These are phyloP conservation scores for Vombatus ursinus DNA, from an alignment of 2,113 vertebrate genomes.

Conservation along the genomic window DNA sequence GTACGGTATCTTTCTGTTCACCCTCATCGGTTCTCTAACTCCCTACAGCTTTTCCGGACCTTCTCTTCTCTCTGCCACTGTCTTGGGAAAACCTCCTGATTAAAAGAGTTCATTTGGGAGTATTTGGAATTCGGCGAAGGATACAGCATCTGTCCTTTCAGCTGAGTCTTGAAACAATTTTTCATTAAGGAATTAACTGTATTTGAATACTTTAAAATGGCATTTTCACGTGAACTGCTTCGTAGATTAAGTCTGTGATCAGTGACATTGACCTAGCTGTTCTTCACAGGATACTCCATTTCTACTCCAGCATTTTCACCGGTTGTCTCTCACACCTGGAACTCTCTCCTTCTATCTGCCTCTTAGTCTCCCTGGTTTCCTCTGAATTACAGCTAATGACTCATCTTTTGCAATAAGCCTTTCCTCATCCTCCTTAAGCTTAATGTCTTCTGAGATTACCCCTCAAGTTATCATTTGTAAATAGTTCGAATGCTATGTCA, in stretches of 20 bases:
- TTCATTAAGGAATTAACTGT: background rate
- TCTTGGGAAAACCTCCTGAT: conserved; percentile 94
- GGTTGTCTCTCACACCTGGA: background rate
- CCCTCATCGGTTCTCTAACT: background rate
- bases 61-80: conserved; percentile 78
- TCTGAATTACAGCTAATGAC: background rate
- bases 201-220: background rate
- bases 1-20: background rate
- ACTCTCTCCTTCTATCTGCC: background rate
- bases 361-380: background rate
- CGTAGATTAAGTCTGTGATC: background rate
- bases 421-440: background rate
- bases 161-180: conserved; percentile 67
- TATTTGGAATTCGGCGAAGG: conserved; percentile 94
- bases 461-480: background rate
- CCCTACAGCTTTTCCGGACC: background rate
- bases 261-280: background rate
- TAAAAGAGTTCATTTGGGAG: conserved; percentile 94
- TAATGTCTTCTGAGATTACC: background rate
- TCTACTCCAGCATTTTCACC: background rate
- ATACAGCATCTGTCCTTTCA: conserved; percentile 89
- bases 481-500: background rate
- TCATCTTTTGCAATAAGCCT: background rate
- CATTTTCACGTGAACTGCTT: background rate
- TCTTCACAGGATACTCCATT: background rate